phyloP scores from a whole-genome alignment of 2,113 vertebrate species.

The Axis porcinus region DNA sequence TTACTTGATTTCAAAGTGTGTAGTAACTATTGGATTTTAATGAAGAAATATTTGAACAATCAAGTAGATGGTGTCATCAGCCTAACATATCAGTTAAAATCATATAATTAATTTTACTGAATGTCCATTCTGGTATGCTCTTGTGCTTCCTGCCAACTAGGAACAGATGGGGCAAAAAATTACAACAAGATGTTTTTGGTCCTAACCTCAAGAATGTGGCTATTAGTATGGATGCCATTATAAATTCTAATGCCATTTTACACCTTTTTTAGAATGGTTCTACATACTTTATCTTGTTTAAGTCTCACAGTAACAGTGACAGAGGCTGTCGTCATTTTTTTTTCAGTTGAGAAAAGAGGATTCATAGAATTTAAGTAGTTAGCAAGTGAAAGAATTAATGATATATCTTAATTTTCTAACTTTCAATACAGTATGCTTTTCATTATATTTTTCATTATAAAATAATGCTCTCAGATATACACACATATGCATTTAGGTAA shows the following conservation, averaged over 20 bases:
- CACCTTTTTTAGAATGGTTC: not conserved
- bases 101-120: not conserved
- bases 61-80: not conserved
- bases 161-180: not conserved
- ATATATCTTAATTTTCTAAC: not conserved
- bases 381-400: not conserved
- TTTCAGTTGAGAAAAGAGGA: not conserved
- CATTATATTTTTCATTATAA: conserved; percentile 4
- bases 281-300: not conserved
- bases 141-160: not conserved
- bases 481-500: not conserved
- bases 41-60: conserved; percentile 22
- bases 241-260: not conserved
- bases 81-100: not conserved
- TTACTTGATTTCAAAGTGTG: not conserved
- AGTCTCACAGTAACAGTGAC: not conserved
- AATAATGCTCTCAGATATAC: not conserved
- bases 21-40: not conserved
- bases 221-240: not conserved
- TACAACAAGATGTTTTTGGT: not conserved
- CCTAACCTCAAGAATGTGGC: not conserved
- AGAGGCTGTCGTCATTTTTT: not conserved
- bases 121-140: not conserved
- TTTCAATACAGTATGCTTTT: not conserved
- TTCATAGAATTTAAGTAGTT: not conserved